Percentiles rank a stretch among this genome's conserved stretches.
phyloP scores from a whole-genome alignment of 1,140 invertebrate genomes.

The Ceratosolen fusciceps region DNA sequence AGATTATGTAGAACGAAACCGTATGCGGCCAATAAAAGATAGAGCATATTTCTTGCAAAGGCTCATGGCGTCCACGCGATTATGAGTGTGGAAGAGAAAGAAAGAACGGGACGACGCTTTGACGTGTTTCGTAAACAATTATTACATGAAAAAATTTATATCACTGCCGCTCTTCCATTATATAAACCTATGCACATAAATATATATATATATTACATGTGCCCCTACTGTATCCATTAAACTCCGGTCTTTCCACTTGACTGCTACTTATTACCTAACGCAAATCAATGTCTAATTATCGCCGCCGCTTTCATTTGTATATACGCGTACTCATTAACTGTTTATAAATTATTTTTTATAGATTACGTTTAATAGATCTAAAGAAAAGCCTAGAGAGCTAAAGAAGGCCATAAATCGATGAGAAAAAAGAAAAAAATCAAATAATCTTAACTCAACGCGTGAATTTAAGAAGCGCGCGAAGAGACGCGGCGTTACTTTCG shows the following conservation, averaged over 20 bases:
- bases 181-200: neutral
- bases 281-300: constrained; percentile 21
- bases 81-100: neutral
- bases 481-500: constrained; percentile 46
- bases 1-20: constrained; percentile 42
- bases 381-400: too few relatives aligned
- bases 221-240: neutral
- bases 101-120: constrained; percentile 6
- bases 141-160: constrained; percentile 28
- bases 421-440: too few relatives aligned
- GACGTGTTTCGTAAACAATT: constrained; percentile 39
- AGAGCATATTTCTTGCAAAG: neutral
- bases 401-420: too few relatives aligned
- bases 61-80: constrained; percentile 30
- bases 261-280: neutral
- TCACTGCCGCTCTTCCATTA: neutral
- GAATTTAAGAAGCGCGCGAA: constrained; percentile 25
- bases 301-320: neutral
- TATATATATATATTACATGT: neutral
- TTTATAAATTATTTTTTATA: too few relatives aligned
- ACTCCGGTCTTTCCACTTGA: neutral
- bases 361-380: too few relatives aligned
- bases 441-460: too few relatives aligned
- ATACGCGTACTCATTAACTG: neutral
- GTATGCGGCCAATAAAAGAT: constrained; percentile 22